Evolutionary conservation across 2,888 invertebrate species (phyloP), one percentile per base, ranked within the genome.

Genomic region (Scaptodrosophila latifasciaeformis): DNA sequence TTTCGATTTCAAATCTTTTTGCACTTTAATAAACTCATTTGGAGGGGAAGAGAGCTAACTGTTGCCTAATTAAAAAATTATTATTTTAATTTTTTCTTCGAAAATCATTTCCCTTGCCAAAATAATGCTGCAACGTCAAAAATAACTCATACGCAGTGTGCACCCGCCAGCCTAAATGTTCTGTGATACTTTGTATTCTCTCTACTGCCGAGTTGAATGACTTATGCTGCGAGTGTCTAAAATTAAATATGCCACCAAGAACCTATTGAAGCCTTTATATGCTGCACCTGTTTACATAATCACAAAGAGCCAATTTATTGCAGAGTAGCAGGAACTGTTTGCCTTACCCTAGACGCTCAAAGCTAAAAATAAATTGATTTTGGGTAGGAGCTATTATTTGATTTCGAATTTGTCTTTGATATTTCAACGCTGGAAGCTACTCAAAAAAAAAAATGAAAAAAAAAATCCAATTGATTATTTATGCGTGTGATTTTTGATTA

Each of bases 111-210:
- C 9, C 27, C 5, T 9, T 9, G 27, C 27, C 4, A 27, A 27
- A 27, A 9, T 6, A 27, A 27, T 27, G 31, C 10, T 31, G 31
- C 31, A 7, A 37, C 15, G 18, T 50, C 51, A 61, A 44, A 72
- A 54, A 79, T 79, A 72, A 34, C 57, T 39, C 56, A 79, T 69
- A 76, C 63, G 77, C 70, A 54, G 37, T 37, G 55, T 58, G 45
- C 56, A 59, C 54, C 49, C 19, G 13, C 29, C 27, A 27, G 13
- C 21, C n/a, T 47, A 46, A 43, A 50, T 43, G 40, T 34, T 34
- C 15, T 34, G 15, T 34, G 34, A 12, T 34, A 66, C 40, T 46
- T 53, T 49, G 39, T 48, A 45, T 53, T 59, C 40, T 52, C 55
- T 31, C 31, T 56, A 46, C 21, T 40, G 18, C 37, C 59, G 62